These are phyloP conservation scores for Oceanodroma leucorhoa DNA, from an alignment of 2,797 vertebrate genomes.

Conservation along the genomic window DNA sequence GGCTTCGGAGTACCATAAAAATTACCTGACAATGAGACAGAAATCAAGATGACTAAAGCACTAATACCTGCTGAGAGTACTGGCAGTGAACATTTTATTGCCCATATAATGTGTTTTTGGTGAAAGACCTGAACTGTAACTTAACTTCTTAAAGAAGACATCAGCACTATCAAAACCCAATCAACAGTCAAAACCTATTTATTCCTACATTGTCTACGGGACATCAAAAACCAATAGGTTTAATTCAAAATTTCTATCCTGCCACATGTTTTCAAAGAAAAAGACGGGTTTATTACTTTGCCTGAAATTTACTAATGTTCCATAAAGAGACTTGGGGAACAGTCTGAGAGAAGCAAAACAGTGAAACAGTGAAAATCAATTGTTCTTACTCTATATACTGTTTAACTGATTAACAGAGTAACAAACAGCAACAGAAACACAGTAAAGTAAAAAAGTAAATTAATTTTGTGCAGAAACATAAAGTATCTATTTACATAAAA, in stretches of 20 bases:
- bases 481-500: slow-evolving; percentile 27
- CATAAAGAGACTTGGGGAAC: background rate
- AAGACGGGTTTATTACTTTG: background rate
- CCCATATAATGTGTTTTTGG: fast-evolving
- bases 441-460: background rate
- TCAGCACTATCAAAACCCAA: background rate
- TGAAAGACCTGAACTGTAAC: background rate
- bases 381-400: background rate
- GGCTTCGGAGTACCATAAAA: slow-evolving; percentile 98
- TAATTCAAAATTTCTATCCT: background rate
- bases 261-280: background rate
- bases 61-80: background rate
- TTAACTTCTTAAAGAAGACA: background rate
- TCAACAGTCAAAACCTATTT: background rate
- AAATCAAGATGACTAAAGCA: background rate
- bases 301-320: background rate
- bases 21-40: slow-evolving; percentile 83
- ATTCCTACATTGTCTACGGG: background rate
- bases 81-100: background rate
- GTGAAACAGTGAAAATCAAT: slow-evolving; percentile 8
- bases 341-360: background rate
- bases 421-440: background rate
- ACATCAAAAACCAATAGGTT: background rate
- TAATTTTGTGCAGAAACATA: background rate
- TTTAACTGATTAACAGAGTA: background rate